Evolutionary conservation across 2,797 vertebrate genomes (phyloP).

Genomic region (Sebastes oblongus): DNA sequence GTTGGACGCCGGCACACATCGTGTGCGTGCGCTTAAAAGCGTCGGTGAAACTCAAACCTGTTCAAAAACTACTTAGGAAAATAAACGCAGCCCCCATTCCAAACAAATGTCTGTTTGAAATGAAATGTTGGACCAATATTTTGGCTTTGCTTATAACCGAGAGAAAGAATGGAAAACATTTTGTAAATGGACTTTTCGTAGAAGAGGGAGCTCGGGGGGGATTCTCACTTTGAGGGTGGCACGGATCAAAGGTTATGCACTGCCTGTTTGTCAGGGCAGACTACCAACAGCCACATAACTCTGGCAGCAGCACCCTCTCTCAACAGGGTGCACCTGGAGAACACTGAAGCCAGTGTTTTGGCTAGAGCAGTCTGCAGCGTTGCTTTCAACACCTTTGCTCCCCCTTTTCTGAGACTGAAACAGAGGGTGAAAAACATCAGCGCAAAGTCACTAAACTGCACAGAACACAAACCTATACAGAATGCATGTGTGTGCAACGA

Average conservation of each 20-base stretch:
- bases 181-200: constrained; percentile 64
- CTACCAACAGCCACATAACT: constrained; percentile 77
- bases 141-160: constrained; percentile 54
- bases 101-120: constrained; percentile 76
- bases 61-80: constrained; percentile 72
- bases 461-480: neutral
- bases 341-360: constrained; percentile 81
- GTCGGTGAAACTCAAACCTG: constrained; percentile 72
- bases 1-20: constrained; percentile 51
- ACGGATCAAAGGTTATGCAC: constrained; percentile 82
- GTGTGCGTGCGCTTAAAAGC: constrained; percentile 67
- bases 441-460: constrained; percentile 17
- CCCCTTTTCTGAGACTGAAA: constrained; percentile 11
- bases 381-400: constrained; percentile 69
- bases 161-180: constrained; percentile 62
- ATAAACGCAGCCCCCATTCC: constrained; percentile 69
- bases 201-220: constrained; percentile 48
- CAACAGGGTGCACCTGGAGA: constrained; percentile 85
- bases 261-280: constrained; percentile 84
- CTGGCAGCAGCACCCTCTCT: constrained; percentile 71
- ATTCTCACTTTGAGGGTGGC: constrained; percentile 67
- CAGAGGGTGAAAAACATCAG: constrained; percentile 33
- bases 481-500: neutral
- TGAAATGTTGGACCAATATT: constrained; percentile 57
- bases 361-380: constrained; percentile 66